Base-by-base conservation (phyloP, 2,888 invertebrate genomes). In the Philereme transversata region DNA sequence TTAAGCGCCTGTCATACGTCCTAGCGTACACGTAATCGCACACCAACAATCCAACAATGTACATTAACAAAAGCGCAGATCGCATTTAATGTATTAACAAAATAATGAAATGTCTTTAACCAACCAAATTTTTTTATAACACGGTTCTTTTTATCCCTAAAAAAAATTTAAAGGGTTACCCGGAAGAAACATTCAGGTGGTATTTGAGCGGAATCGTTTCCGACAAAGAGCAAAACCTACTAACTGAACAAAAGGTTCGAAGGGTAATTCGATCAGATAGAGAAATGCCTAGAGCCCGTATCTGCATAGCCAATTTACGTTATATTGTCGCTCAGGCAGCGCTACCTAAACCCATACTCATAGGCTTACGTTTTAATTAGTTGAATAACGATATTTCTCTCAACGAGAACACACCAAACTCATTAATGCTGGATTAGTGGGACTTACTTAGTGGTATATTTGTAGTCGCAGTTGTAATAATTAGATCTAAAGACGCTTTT, bases 1-100 rank as follows among this genome's bases (percentile, higher is more conserved):
- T 88, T 87, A 88, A 88, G 82, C 81, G 78, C 78, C 81, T 83
- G 83, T 86, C 87, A 86, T 86, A 82, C 81, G 82, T 85, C 80
- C 82, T 80, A 73, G 73, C 75, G 76, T 72, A 72, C 74, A 76
- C 73, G 71, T 74, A 71, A 73, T 75, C 75, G 74, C 76, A 74
- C 69, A 73, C 75, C 74, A 74, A 71, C 78, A 74, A 71, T 72
- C 74, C 75, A 73, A 71, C 77, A 74, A 70, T 71, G 72, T 77
- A 82, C 79, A 86, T 83, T 83, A 82, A 79, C 43, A 34, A 48
- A 47, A 51, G 38, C 48, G 78, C 72, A 71, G 73, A 81, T 81
- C 75, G 68, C 64, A 65, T 73, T 71, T 65, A 68, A 72, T 69
- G 49, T 56, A 45, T 51, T 56, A 56, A 56, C 44, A 36, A 60